Evolutionary conservation across 2,113 vertebrate species (phyloP).

Genomic region (Seriola rivoliana): DNA sequence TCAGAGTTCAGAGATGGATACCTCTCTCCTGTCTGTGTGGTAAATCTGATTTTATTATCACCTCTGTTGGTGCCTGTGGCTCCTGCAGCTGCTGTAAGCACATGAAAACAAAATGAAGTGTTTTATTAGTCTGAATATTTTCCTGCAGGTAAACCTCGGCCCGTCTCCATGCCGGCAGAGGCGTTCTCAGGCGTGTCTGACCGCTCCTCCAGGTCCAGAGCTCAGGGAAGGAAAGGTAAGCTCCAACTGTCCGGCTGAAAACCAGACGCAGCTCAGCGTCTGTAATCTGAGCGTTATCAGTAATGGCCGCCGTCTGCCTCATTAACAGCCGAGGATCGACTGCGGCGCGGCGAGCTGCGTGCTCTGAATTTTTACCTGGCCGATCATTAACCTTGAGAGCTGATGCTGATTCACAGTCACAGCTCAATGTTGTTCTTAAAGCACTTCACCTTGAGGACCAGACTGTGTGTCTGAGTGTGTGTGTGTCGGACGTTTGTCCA

Average conservation of each 20-base stretch:
- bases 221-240: constrained; percentile 90
- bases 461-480: background rate
- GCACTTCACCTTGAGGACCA: constrained; percentile 24
- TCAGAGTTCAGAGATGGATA: background rate
- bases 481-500: background rate
- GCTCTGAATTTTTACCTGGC: constrained; percentile 39
- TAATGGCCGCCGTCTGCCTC: background rate
- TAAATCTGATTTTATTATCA: no score
- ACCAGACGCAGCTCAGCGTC: background rate
- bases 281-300: constrained; percentile 28
- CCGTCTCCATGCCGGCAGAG: constrained; percentile 95
- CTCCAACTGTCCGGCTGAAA: background rate
- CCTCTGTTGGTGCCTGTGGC: no score
- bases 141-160: constrained; percentile 91
- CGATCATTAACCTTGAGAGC: constrained; percentile 35
- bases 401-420: background rate
- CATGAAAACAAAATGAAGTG: background rate
- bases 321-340: constrained; percentile 9
- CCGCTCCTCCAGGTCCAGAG: constrained; percentile 83
- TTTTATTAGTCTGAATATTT: no score
- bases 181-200: constrained; percentile 87
- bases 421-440: background rate
- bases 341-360: background rate
- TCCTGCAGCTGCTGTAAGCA: background rate
- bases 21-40: no score